Evolutionary conservation across 1,140 invertebrate genomes (phyloP).

Genomic region (Dreissena rostriformis): DNA sequence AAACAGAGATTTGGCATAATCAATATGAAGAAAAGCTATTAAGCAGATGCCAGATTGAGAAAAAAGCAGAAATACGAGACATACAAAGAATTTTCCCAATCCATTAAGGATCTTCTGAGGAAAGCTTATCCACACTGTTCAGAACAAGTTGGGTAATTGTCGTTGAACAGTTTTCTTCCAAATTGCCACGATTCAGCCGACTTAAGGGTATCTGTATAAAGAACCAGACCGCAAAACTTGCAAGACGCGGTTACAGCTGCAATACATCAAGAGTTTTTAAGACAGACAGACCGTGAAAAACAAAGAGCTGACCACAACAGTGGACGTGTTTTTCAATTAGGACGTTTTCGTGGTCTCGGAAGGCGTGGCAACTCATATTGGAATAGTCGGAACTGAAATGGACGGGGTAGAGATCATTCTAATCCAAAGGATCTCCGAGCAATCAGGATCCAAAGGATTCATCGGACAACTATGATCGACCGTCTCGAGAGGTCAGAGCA

Average conservation of each 20-base stretch:
- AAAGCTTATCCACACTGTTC: constrained; percentile 32
- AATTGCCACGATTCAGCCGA: constrained; percentile 46
- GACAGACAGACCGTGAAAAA: constrained; percentile 39
- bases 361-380: too few species aligned
- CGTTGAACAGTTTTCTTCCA: constrained; percentile 25
- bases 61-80: constrained; percentile 34
- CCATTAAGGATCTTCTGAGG: constrained; percentile 36
- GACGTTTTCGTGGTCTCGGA: too few species aligned
- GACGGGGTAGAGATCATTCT: constrained; percentile 2
- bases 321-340: too few species aligned
- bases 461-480: constrained; percentile 41
- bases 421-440: neutral
- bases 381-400: too few species aligned
- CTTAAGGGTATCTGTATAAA: constrained; percentile 40
- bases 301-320: neutral
- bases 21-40: constrained; percentile 56
- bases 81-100: too few species aligned
- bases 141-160: constrained; percentile 24
- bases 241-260: constrained; percentile 50
- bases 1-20: constrained; percentile 22
- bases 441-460: neutral
- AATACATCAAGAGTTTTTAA: constrained; percentile 47
- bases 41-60: constrained; percentile 46
- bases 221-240: constrained; percentile 41
- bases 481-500: constrained; percentile 4